Base-by-base conservation (phyloP, 2,888 invertebrate genomes). In the Meta bourneti region DNA sequence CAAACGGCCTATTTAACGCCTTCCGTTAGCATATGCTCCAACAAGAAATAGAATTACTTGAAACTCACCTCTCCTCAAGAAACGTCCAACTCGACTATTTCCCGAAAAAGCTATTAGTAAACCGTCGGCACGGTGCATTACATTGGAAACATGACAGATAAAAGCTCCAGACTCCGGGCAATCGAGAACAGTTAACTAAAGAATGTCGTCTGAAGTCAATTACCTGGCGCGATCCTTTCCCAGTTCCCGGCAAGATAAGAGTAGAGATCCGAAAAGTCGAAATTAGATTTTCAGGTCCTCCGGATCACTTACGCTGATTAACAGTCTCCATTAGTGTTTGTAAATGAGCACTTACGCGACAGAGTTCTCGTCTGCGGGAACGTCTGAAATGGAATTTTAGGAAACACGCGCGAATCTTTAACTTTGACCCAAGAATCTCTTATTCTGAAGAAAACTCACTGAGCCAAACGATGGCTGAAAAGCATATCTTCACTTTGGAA, bases 81-180 rank as follows among this genome's bases (percentile, higher is more conserved):
- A 34, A 34, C 34, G 34, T 34, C 34, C 34, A 61, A 61, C 61
- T 61, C 61, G 61, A 16, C 13, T 61, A 61, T 16, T 16, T 16
- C 61, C 16, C 61, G 61, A 61, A 75, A n/a, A 78, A 20, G 61
- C 54, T 61, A 84, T 84, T 84, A 75, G 75, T 84, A 74, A 54
- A 84, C 54, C 54, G 75, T 75, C 72, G 16, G 13, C 51, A 49
- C 82, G 20, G 49, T 72, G 54, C 9, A 16, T 61, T 11, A 34
- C 11, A 79, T 79, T 79, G 54, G 34, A 54, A 16, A 34, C 84
- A 75, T 84, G 84, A 84, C 84, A 61, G 61, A 61, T 61, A 61
- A 19, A 71, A 48, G 19, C 19, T 49, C 11, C n/a, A 84, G 74
- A 75, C 48, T 75, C 72, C 84, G 84, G 5, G 61, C 61, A 16